Base-by-base conservation (phyloP, 1,140 invertebrate genomes). In the Trichoplusia ni region DNA sequence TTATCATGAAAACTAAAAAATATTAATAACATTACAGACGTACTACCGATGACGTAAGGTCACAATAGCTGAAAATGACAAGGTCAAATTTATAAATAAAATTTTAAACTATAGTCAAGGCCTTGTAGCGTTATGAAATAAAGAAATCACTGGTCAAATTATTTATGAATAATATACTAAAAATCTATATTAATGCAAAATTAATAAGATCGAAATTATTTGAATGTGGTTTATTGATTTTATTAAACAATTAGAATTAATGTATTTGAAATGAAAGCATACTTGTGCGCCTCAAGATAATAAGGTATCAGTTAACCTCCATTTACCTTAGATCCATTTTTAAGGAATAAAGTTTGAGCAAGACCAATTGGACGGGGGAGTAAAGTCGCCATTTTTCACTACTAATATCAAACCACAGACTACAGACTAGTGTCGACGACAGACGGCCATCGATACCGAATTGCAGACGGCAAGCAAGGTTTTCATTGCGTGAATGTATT, bases 321-420 rank as follows among this genome's bases (percentile, higher is more conserved):
- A 87, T 81, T 80, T 93, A 94, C 94, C 93, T 94, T 94, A 59
- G 90, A 71, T 67, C 92, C 92, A 89, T 92, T 93, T 85, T 93
- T 93, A 31, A 93, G 84, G 67, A 92, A 84, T 38, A 94, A 76
- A 82, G 89, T 92, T 89, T 94, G 94, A 63, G 92, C 92, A 80
- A 94, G 84, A 84, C 90, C 89, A 80, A 93, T 77, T 71, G 92
- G 91, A 81, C 94, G 92, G 79, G 92, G 92, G 81, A 95, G 92
- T 90, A 95, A 92, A 77, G 92, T 94, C 87, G 94, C 94, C 94
- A 94, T 94, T 91, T 93, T 94, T 86, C 62, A 67, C 63, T 62
- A 60, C n/a, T n/a, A n/a, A n/a, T n/a, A n/a, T n/a, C n/a, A n/a
- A n/a, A n/a, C 40, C 40, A 60, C 42, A 21, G 27, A 46, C 21